Evolutionary conservation across 2,113 vertebrate genomes (phyloP), one percentile per base, ranked within the genome.

Genomic region (Poicephalus meyeri): DNA sequence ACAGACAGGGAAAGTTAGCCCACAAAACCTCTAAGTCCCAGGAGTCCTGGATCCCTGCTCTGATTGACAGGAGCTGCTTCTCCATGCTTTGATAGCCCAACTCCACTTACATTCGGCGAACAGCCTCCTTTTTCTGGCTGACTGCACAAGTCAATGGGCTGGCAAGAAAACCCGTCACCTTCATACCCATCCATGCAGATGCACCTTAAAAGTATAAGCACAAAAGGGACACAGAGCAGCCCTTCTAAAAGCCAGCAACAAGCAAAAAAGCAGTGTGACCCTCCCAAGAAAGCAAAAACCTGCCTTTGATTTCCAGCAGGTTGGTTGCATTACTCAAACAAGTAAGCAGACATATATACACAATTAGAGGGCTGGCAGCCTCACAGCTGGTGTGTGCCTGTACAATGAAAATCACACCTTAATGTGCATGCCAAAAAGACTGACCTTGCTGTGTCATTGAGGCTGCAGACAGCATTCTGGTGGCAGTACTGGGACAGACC

Each of bases 91-190:
- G 1, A 28, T 23, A 69, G 26, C 25, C 60, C 72, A 86, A 80
- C 8, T 31, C 49, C 65, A 98, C 99, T 99, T 95, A 99, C 99
- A 5, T 99, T 99, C 80, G 92, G 77, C 5, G 99, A 97, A 66
- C 99, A 99, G 46, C 98, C 98, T 60, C 99, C 99, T 19, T 97
- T 94, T 77, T 96, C 96, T 41, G 98, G 97, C 70, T 93, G 98
- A 65, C 97, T 97, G 91, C 99, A 99, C 79, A 97, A 97, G 95
- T 99, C 97, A 2, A 98, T 94, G 50, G 97, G 97, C n/a, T 96
- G 85, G 91, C 99, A 99, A 93, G 98, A 98, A 97, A 98, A 98
- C 37, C 99, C 99, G 1, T 99, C 98, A 1, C 99, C 99, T 41
- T 99, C 97, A 0, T 98, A 98, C 37, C 98, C 98, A 86, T 98